These are phyloP conservation scores for Drosophila sp. DNA, from an alignment of 1,140 invertebrate species.

Conservation along the genomic window DNA sequence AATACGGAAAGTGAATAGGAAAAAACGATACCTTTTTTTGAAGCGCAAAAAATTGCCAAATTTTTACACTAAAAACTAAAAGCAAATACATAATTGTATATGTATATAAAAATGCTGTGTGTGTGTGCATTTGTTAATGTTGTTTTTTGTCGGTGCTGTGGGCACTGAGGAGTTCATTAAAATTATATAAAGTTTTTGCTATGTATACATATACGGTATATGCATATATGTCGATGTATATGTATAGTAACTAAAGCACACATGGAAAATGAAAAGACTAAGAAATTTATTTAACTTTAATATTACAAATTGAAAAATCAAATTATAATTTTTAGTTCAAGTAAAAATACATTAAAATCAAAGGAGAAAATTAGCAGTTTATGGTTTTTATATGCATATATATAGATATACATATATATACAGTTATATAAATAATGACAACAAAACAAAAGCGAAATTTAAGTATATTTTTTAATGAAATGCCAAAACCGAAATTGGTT, in stretches of 20 bases:
- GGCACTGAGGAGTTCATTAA: constrained; percentile 43
- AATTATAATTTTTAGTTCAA: constrained; percentile 71
- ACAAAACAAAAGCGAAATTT: constrained; percentile 19
- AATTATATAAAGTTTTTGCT: constrained; percentile 79
- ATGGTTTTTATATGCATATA: constrained; percentile 61
- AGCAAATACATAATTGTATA: constrained; percentile 47
- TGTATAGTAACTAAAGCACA: constrained; percentile 82
- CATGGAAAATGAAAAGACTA: constrained; percentile 83
- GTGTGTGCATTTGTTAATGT: constrained; percentile 34
- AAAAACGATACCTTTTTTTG: not conserved
- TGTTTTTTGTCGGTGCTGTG: no score
- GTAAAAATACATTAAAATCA: constrained; percentile 18
- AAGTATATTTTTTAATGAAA: constrained; percentile 68
- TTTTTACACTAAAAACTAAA: constrained; percentile 37
- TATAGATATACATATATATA: constrained; percentile 20
- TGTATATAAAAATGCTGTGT: constrained; percentile 35
- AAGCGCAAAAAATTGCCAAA: constrained; percentile 62
- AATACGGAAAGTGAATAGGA: not conserved
- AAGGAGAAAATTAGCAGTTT: constrained; percentile 41
- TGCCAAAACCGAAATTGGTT: constrained; percentile 68
- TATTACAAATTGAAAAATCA: constrained; percentile 59
- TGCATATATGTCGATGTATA: constrained; percentile 55
- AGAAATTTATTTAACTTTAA: constrained; percentile 76
- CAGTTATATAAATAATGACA: constrained; percentile 4
- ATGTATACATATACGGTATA: constrained; percentile 71